Percentiles rank a stretch among this genome's conserved stretches.
These are phyloP conservation scores for Villa cingulata DNA, from an alignment of 2,888 invertebrate genomes.

Conservation along the genomic window DNA sequence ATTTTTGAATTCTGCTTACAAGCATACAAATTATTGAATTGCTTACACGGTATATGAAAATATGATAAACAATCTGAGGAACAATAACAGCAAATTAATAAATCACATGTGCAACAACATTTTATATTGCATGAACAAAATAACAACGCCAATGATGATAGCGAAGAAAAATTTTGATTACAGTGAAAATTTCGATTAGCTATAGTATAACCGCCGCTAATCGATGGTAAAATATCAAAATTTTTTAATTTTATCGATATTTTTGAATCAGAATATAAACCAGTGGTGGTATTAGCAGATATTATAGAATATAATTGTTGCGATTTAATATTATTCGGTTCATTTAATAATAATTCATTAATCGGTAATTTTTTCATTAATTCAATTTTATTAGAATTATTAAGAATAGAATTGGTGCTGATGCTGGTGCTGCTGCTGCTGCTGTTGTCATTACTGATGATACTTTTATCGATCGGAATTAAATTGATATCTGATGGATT, in stretches of 20 bases:
- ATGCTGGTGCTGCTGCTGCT: too few relatives aligned
- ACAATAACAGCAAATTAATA: conserved; percentile 14
- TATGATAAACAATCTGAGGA: conserved; percentile 18
- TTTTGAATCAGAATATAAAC: background rate
- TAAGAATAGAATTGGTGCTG: too few relatives aligned
- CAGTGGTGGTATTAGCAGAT: too few relatives aligned
- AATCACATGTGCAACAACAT: conserved; percentile 15
- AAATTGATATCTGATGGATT: too few relatives aligned
- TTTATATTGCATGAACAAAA: conserved; percentile 9
- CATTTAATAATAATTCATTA: too few relatives aligned
- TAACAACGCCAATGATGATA: background rate
- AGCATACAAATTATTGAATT: conserved; percentile 12
- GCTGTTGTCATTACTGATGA: too few relatives aligned
- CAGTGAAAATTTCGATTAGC: background rate
- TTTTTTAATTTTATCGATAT: background rate
- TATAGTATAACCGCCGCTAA: background rate
- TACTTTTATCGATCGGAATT: too few relatives aligned
- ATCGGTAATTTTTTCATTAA: too few relatives aligned
- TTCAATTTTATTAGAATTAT: too few relatives aligned
- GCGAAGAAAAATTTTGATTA: background rate
- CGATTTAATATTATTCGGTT: too few relatives aligned
- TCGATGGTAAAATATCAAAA: background rate
- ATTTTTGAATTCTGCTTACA: conserved; percentile 13
- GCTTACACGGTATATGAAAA: conserved; percentile 17
- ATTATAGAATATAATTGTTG: too few relatives aligned